Evolutionary conservation across 2,888 invertebrate genomes (phyloP), one percentile per base, ranked within the genome.

Genomic region (Zygothrica quintamaculata): DNA sequence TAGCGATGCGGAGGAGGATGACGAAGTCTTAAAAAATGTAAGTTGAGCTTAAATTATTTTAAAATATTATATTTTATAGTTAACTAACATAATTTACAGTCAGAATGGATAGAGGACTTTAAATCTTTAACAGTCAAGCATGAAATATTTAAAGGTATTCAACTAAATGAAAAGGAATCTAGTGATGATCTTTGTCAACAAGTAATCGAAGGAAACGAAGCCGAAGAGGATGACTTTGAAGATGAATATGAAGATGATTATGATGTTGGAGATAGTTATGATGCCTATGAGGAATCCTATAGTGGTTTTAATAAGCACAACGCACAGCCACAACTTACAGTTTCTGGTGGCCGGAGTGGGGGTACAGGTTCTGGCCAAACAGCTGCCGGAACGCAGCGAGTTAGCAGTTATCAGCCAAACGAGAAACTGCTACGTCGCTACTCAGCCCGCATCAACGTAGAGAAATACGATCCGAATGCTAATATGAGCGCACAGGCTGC

Each of bases 401-500:
- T 95, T 5, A 93, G 91, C 43, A 93, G 92, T 57, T 96, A 93
- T 86, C 97, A 97, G 89, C 96, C 97, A 0, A 93, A 93, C 25
- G 96, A 97, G 61, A 97, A 97, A 82, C 88, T 96, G 0, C 94
- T 96, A 64, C 94, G 94, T 66, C 96, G 95, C 86, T 97, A 94
- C 88, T 92, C 94, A 0, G 93, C 95, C 71, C 96, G 95, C 91
- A 96, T 98, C 18, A 97, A 96, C 91, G 93, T 97, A 0, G 96
- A 96, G 62, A 94, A 94, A 88, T 97, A 96, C 88, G 95, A 95
- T 88, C 93, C 95, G 1, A 87, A 77, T 3, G 74, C 80, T 1
- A 90, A 89, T 51, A 88, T 90, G 82, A 88, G 89, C 1, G 93
- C 92, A 18, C 93, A 93, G 60, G 94, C 95, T 0, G 94, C 94